These are phyloP conservation scores for Cliona cf. orientalis DNA, from an alignment of 37 sponge, comb jelly and placozoan species.

Conservation along the genomic window DNA sequence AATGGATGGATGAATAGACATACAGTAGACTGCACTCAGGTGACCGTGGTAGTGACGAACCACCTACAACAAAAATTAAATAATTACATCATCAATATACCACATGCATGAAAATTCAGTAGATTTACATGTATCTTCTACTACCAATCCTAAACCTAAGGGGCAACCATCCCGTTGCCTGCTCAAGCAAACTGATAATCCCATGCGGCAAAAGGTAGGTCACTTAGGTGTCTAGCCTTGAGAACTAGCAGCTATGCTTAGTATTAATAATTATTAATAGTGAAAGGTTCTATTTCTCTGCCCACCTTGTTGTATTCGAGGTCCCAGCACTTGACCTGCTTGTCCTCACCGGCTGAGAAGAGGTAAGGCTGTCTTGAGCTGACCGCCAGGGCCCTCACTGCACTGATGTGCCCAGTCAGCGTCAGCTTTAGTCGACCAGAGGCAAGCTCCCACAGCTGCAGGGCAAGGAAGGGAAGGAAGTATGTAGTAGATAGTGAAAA, in stretches of 20 bases:
- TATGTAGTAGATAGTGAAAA: too few relatives aligned
- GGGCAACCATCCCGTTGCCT: too few relatives aligned
- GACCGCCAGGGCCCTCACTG: conserved; percentile 88
- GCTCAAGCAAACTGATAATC: too few relatives aligned
- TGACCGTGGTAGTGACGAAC: conserved; percentile 99
- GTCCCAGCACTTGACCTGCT: conserved; percentile 99
- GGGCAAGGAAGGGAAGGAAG: too few relatives aligned
- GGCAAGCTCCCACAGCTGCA: conserved; percentile 95
- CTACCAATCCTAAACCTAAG: too few relatives aligned
- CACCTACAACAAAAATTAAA: conserved; percentile 60
- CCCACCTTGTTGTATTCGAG: conserved; percentile 96
- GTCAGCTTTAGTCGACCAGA: conserved; percentile 92
- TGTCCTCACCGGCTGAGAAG: conserved; percentile 97
- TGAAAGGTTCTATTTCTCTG: not conserved
- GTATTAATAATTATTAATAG: too few relatives aligned
- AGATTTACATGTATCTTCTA: too few relatives aligned
- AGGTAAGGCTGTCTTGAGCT: conserved; percentile 96
- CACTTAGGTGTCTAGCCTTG: too few relatives aligned
- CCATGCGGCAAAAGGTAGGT: too few relatives aligned
- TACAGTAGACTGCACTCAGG: conserved; percentile 91
- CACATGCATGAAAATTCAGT: too few relatives aligned
- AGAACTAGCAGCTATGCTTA: too few relatives aligned
- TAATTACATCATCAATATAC: too few relatives aligned
- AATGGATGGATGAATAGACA: conserved; percentile 93
- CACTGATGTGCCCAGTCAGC: conserved; percentile 97